A percentile compares a stretch with the other conserved stretches of the same genome.
These are phyloP conservation scores for Vireo altiloquus DNA, from an alignment of 2,113 vertebrate genomes.

Conservation along the genomic window DNA sequence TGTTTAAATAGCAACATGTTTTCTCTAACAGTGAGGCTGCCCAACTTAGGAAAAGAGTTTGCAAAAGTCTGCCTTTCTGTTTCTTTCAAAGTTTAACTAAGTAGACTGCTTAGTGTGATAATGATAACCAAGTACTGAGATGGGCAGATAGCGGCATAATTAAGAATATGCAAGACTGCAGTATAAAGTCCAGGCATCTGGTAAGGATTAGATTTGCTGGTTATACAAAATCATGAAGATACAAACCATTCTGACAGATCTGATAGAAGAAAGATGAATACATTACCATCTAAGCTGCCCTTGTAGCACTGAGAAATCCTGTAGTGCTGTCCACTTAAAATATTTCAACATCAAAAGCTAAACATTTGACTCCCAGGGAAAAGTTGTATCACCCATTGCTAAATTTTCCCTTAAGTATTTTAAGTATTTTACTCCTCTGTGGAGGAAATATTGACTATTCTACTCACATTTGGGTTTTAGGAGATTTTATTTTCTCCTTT, in stretches of 20 bases:
- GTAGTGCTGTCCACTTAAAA: conserved; percentile 32
- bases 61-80: neutral
- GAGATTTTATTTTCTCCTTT: neutral
- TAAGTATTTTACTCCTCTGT: neutral
- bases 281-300: neutral
- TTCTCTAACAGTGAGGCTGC: neutral
- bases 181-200: conserved; percentile 24
- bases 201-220: conserved; percentile 40
- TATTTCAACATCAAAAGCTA: conserved; percentile 38
- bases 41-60: neutral
- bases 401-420: neutral
- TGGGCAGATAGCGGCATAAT: neutral
- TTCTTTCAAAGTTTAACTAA: conserved; percentile 10
- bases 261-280: conserved; percentile 30
- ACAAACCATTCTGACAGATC: conserved; percentile 28
- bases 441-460: neutral
- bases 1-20: conserved; percentile 35
- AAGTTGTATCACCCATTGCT: neutral
- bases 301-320: conserved; percentile 15
- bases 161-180: neutral
- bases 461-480: neutral
- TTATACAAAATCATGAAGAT: conserved; percentile 26
- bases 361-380: neutral
- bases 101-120: neutral
- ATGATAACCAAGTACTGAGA: neutral